Evolutionary conservation across 1,140 invertebrate genomes (phyloP).

Genomic region (Drosophila albomicans): DNA sequence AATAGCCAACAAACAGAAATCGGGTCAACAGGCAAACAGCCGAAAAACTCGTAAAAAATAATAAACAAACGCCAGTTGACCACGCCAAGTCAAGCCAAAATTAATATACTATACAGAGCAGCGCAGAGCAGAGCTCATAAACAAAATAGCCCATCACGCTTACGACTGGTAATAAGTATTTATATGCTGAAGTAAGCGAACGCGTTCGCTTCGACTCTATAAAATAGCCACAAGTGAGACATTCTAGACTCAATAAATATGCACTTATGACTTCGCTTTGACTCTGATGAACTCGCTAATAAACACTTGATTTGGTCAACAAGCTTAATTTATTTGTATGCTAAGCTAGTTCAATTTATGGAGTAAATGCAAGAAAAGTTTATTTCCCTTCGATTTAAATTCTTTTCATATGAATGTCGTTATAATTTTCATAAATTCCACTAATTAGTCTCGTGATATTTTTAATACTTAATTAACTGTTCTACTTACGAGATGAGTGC

Average conservation of each 20-base stretch:
- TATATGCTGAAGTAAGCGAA: neutral
- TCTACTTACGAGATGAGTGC: no score
- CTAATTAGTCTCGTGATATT: no score
- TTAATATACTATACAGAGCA: constrained; percentile 11
- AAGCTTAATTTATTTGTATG: no score
- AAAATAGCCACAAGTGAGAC: constrained; percentile 27
- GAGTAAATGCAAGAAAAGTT: no score
- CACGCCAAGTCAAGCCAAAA: constrained; percentile 13
- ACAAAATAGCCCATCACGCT: constrained; percentile 39
- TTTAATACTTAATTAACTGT: no score
- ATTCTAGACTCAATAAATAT: constrained; percentile 6
- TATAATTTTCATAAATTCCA: no score
- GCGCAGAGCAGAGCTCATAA: constrained; percentile 31
- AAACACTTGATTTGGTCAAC: neutral
- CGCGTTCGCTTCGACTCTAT: neutral
- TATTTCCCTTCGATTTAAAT: no score
- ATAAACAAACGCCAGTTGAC: constrained; percentile 34
- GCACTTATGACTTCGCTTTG: neutral
- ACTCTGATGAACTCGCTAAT: neutral
- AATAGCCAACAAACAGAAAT: constrained; percentile 14
- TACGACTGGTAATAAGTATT: constrained; percentile 26
- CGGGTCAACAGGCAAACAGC: constrained; percentile 13
- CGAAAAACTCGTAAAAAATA: constrained; percentile 38
- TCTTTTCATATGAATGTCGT: no score
- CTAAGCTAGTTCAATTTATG: no score